phyloP scores from a whole-genome alignment of 1,140 invertebrate species.

The Uloborus diversus region DNA sequence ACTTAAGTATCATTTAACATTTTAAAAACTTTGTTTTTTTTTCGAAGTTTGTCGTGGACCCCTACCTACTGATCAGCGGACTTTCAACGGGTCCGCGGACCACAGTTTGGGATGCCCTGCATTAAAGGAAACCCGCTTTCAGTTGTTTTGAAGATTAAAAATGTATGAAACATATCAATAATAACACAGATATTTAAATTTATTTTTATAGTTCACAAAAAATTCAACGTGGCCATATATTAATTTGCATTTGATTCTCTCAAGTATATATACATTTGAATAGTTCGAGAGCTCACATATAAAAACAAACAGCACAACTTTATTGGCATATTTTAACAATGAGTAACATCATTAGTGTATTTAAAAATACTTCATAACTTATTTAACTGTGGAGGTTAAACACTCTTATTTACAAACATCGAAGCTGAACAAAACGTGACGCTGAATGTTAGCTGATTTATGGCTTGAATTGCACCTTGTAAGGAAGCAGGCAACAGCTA shows the following conservation, averaged over 20 bases:
- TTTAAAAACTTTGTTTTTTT: too few species aligned
- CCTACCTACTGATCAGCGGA: too few species aligned
- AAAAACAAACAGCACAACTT: neutral
- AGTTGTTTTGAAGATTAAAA: neutral
- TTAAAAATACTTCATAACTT: neutral
- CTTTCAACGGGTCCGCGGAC: too few species aligned
- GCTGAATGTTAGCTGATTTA: constrained; percentile 1
- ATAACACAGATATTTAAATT: neutral
- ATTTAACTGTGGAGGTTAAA: constrained; percentile 1
- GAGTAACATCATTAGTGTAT: too few species aligned
- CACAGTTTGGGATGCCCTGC: too few species aligned
- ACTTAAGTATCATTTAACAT: too few species aligned
- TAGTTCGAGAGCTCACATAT: neutral
- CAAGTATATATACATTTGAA: neutral
- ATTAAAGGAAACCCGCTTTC: too few species aligned
- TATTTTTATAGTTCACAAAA: neutral
- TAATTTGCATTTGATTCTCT: too few species aligned
- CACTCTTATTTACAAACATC: constrained; percentile 11
- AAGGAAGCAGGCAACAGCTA: too few species aligned
- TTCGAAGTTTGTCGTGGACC: too few species aligned
- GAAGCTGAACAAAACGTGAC: constrained; percentile 8
- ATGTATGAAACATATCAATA: neutral
- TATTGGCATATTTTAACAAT: neutral
- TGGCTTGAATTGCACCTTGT: neutral
- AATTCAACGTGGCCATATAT: too few species aligned